Conservation (phyloP, 2,888 invertebrate genomes). For the Caenorhabditis wallacei region DNA sequence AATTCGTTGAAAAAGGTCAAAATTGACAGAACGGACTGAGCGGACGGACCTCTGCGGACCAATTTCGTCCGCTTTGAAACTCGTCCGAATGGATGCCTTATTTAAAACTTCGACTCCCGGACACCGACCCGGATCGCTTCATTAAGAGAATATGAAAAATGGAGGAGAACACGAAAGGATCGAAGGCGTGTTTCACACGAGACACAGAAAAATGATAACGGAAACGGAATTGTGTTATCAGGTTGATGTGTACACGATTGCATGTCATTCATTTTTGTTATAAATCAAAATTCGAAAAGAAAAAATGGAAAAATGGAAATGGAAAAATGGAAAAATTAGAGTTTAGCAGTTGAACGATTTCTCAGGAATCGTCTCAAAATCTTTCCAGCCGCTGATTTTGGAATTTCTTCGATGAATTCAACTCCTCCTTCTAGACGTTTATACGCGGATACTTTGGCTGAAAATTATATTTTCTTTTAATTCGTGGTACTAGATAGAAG, state of each 20-base stretch:
- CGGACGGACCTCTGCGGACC: too few relatives aligned
- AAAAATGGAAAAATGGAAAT: neutral
- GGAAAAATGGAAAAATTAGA: conserved; percentile 22
- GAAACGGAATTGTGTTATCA: conserved; percentile 55
- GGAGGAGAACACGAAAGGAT: conserved; percentile 19
- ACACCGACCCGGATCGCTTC: conserved; percentile 6
- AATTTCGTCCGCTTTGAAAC: too few relatives aligned
- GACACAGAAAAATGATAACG: conserved; percentile 33
- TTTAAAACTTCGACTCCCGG: conserved; percentile 4
- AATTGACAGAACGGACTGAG: too few relatives aligned
- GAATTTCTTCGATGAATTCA: conserved; percentile 88
- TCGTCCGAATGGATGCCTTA: too few relatives aligned
- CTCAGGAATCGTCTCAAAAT: conserved; percentile 87
- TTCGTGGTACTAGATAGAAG: neutral
- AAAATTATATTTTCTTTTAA: conserved; percentile 33
- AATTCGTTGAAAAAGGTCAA: too few relatives aligned
- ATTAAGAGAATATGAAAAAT: conserved; percentile 20
- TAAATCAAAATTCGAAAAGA: conserved; percentile 36
- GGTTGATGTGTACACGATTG: conserved; percentile 12
- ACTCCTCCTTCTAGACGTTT: conserved; percentile 89
- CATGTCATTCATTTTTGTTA: conserved; percentile 55
- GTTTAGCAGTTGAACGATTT: conserved; percentile 57
- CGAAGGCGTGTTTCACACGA: conserved; percentile 38
- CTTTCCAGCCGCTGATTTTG: conserved; percentile 89
- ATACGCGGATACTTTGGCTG: conserved; percentile 88